A percentile compares a stretch with the other conserved stretches of the same genome.
phyloP scores from a whole-genome alignment of 2,888 invertebrate species.

The Cynaeus angustus region DNA sequence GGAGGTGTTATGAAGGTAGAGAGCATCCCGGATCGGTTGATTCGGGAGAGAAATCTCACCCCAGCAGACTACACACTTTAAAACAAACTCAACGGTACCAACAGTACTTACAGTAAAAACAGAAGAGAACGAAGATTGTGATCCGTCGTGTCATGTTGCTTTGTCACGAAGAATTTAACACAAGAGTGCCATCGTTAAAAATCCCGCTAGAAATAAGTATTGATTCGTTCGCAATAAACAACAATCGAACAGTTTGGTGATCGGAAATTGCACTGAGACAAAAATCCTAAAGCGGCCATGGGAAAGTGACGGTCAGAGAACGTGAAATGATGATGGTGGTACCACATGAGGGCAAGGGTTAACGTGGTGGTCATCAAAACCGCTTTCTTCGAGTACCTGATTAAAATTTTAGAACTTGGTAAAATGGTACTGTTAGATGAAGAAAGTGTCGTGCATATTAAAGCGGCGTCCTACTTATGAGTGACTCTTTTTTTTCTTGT shows the following conservation, averaged over 20 bases:
- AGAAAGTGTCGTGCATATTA: conserved; percentile 59
- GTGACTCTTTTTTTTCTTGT: neutral
- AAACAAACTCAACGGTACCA: neutral
- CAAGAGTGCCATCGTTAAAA: conserved; percentile 43
- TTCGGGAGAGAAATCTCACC: conserved; percentile 54
- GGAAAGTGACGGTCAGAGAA: neutral
- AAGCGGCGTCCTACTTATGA: conserved; percentile 20
- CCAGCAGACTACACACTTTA: neutral
- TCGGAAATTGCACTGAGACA: neutral
- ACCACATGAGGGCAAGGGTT: conserved; percentile 16
- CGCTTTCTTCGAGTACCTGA: conserved; percentile 34
- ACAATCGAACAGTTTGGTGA: neutral
- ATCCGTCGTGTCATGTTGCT: neutral
- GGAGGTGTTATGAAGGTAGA: conserved; percentile 76
- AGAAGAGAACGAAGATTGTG: neutral
- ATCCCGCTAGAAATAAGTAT: conserved; percentile 52
- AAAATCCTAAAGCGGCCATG: neutral
- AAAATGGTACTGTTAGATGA: conserved; percentile 58
- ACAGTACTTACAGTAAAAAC: neutral
- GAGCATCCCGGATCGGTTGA: conserved; percentile 77
- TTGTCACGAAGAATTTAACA: conserved; percentile 28
- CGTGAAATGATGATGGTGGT: conserved; percentile 7
- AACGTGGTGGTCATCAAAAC: conserved; percentile 28
- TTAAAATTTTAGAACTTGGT: conserved; percentile 44
- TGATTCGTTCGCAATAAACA: conserved; percentile 28